Evolutionary conservation across 2,888 invertebrate species (phyloP), one percentile per base, ranked within the genome.

Genomic region (Leucania comma): DNA sequence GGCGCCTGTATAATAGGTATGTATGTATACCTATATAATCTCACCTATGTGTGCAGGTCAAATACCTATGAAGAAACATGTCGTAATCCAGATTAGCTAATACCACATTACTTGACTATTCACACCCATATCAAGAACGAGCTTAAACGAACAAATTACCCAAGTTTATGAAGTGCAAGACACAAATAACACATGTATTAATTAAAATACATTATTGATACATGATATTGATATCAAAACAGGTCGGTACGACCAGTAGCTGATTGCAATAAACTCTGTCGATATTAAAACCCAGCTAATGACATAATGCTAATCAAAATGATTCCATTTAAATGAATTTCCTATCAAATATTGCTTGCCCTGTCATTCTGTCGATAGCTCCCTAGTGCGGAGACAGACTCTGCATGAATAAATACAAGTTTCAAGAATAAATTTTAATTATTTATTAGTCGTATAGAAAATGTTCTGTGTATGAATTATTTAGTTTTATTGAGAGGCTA

Each of bases 271-370:
- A 63, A 74, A 64, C 46, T 57, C 56, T 65, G 62, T 72, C 73
- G 56, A 22, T 46, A 68, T 74, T 81, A 76, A 54, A 54, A 79
- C 26, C 50, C 71, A 71, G 72, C 79, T 85, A 86, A 86, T 84
- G 80, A 75, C 59, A 76, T 78, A 84, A 86, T 81, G 72, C 75
- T 87, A 84, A 87, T 87, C 71, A 69, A 78, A 78, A 72, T 81
- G 77, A 83, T 84, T 87, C 75, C 75, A 88, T 88, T 88, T 86
- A 76, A 88, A 88, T 87, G 84, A 84, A 68, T 86, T 75, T 80
- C 69, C 75, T 77, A 85, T 86, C 82, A 80, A 85, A 84, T 75
- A 78, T 71, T 61, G 59, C 69, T 68, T 46, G 53, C 68, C n/a
- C 24, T 80, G 75, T 75, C 72, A 64, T 4, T 63, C 38, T 62